Evolutionary conservation across 2,888 invertebrate species (phyloP).

Genomic region (Troides oblongomaculatus): DNA sequence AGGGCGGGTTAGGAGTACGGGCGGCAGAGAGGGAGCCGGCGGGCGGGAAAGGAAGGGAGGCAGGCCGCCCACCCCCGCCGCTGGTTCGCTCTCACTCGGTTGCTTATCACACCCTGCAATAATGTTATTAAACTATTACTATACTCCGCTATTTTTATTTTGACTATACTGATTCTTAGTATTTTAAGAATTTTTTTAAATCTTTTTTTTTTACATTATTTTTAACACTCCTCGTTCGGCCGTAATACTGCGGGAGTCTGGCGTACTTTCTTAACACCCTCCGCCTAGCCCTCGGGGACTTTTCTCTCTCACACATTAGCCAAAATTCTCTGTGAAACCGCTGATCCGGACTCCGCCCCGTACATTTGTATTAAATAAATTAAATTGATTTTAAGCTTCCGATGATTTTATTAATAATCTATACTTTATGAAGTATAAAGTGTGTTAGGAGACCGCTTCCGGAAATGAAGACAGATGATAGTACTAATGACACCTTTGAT

Average conservation of each 20-base stretch:
- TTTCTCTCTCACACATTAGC: slow-evolving; percentile 51
- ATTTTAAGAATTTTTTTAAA: too few species aligned
- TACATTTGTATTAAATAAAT: slow-evolving; percentile 34
- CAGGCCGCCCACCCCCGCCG: slow-evolving; percentile 36
- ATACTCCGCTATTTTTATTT: neutral
- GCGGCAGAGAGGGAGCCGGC: slow-evolving; percentile 32
- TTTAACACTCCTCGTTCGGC: too few species aligned
- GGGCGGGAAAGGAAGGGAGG: too few species aligned
- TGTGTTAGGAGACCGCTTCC: too few species aligned
- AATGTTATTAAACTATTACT: slow-evolving; percentile 28
- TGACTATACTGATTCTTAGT: too few species aligned
- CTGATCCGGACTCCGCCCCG: slow-evolving; percentile 36
- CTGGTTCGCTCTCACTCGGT: slow-evolving; percentile 47
- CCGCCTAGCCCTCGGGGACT: slow-evolving; percentile 38
- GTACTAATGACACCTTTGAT: too few species aligned
- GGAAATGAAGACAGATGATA: too few species aligned
- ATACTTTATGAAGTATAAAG: neutral
- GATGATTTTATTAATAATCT: neutral
- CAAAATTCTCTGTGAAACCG: slow-evolving; percentile 45
- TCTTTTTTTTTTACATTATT: too few species aligned
- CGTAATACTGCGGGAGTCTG: slow-evolving; percentile 41
- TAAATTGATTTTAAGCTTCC: slow-evolving; percentile 17
- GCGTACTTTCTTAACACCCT: slow-evolving; percentile 26
- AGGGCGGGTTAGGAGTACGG: slow-evolving; percentile 65
- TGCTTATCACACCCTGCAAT: slow-evolving; percentile 32